Percentiles rank a stretch among this genome's conserved stretches.
These are phyloP conservation scores for Willisornis vidua DNA, from an alignment of 2,113 vertebrate genomes.

Conservation along the genomic window DNA sequence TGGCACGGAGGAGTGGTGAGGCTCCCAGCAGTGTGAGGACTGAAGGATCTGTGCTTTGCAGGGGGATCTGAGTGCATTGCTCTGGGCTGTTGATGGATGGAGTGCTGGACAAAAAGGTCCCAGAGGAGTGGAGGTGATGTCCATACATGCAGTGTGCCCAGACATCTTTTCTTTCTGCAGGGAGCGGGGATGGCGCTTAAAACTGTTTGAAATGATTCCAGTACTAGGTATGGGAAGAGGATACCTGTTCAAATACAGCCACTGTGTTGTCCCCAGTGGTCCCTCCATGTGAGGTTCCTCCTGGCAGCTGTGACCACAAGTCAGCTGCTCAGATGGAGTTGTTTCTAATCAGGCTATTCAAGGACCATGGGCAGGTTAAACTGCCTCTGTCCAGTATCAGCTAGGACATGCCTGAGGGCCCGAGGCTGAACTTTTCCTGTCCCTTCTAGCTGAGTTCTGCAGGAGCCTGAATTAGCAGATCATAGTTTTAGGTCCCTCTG, in stretches of 20 bases:
- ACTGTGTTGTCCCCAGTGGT: background rate
- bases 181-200: background rate
- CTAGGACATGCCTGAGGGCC: background rate
- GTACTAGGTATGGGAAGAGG: background rate
- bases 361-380: rapidly evolving
- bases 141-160: background rate
- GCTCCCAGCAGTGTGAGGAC: background rate
- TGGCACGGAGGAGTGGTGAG: background rate
- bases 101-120: background rate
- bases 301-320: background rate
- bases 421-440: background rate
- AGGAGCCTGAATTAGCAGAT: background rate
- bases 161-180: background rate
- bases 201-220: background rate
- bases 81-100: background rate
- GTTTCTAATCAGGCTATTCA: background rate
- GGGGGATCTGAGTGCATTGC: background rate
- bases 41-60: background rate
- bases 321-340: background rate
- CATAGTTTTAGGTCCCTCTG: background rate
- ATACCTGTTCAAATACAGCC: rapidly evolving
- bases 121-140: background rate
- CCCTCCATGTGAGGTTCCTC: background rate
- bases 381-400: background rate
- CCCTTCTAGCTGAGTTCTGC: background rate